These are phyloP conservation scores for Chromis chromis DNA, from an alignment of 2,797 vertebrate genomes.

Conservation along the genomic window DNA sequence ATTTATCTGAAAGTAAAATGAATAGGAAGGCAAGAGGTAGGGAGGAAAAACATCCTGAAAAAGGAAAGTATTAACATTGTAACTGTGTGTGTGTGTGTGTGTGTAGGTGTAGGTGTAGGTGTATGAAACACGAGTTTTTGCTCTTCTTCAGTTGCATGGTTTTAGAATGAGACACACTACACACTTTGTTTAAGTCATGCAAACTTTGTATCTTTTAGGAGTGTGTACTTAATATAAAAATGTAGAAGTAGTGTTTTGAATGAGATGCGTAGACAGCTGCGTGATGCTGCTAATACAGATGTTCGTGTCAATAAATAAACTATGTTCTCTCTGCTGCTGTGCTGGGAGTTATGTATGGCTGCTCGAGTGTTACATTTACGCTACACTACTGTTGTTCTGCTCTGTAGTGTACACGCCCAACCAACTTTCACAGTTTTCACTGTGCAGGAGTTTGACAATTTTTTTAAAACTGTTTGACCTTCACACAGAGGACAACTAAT, in stretches of 20 bases:
- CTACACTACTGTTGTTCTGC: slow-evolving; percentile 4
- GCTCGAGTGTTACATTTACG: slow-evolving; percentile 25
- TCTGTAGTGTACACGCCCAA: slow-evolving; percentile 8
- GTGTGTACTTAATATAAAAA: too few relatives aligned
- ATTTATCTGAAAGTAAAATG: slow-evolving; percentile 5
- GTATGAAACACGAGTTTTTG: neutral
- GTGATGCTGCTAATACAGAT: slow-evolving; percentile 15
- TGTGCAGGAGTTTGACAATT: neutral
- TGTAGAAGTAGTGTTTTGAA: neutral
- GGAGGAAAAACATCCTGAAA: slow-evolving; percentile 1
- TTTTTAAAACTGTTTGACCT: neutral
- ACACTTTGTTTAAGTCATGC: neutral
- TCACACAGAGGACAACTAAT: neutral
- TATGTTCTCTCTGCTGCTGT: slow-evolving; percentile 17
- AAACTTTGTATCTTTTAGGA: neutral
- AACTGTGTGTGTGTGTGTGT: too few relatives aligned
- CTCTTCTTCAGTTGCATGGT: too few relatives aligned
- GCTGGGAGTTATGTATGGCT: slow-evolving; percentile 4
- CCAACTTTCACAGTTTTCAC: slow-evolving; percentile 43
- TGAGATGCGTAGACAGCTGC: neutral
- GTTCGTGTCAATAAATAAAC: slow-evolving; percentile 23
- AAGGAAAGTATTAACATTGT: slow-evolving; percentile 1
- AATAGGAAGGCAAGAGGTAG: neutral
- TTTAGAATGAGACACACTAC: too few relatives aligned
- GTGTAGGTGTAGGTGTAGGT: neutral